Percentiles rank a stretch among this genome's conserved stretches.
These are phyloP conservation scores for Cremastinae sp. DNA, from an alignment of 2,888 invertebrate species.

Conservation along the genomic window DNA sequence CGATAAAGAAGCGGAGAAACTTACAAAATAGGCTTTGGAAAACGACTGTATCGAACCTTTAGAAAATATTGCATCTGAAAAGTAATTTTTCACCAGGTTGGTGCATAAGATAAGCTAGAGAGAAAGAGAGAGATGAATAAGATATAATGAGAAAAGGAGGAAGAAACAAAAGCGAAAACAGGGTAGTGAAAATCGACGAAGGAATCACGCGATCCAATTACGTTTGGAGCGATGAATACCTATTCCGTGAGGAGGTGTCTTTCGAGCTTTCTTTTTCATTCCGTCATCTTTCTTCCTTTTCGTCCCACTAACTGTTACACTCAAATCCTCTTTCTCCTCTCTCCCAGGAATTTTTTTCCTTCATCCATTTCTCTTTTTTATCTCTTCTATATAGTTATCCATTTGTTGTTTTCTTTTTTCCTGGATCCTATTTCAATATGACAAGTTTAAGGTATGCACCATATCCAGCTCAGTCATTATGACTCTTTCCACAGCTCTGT, in stretches of 20 bases:
- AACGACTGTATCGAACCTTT: constrained; percentile 65
- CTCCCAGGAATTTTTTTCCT: constrained; percentile 27
- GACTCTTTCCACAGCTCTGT: background rate
- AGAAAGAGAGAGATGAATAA: constrained; percentile 5
- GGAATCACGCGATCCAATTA: constrained; percentile 74
- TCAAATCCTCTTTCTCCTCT: constrained; percentile 41
- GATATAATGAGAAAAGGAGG: constrained; percentile 6
- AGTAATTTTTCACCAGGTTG: constrained; percentile 75
- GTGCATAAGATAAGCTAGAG: constrained; percentile 37
- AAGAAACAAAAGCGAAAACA: constrained; percentile 22
- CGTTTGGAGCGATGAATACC: constrained; percentile 72
- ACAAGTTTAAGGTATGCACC: too few relatives aligned
- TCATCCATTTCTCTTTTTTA: constrained; percentile 16
- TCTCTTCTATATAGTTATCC: constrained; percentile 13
- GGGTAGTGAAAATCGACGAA: constrained; percentile 20
- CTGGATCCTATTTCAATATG: constrained; percentile 8
- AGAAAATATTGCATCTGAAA: constrained; percentile 72
- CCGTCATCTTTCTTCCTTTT: constrained; percentile 52
- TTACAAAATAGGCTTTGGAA: constrained; percentile 62
- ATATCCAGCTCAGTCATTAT: constrained; percentile 4
- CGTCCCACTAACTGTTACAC: constrained; percentile 26
- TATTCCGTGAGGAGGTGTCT: constrained; percentile 67
- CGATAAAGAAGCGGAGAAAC: constrained; percentile 58
- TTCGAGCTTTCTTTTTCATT: constrained; percentile 54
- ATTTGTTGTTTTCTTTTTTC: constrained; percentile 7